Percentiles rank a stretch among this genome's conserved stretches.
Evolutionary conservation across 2,888 invertebrate species (phyloP).

Genomic region (Acanthoscelides obtectus): DNA sequence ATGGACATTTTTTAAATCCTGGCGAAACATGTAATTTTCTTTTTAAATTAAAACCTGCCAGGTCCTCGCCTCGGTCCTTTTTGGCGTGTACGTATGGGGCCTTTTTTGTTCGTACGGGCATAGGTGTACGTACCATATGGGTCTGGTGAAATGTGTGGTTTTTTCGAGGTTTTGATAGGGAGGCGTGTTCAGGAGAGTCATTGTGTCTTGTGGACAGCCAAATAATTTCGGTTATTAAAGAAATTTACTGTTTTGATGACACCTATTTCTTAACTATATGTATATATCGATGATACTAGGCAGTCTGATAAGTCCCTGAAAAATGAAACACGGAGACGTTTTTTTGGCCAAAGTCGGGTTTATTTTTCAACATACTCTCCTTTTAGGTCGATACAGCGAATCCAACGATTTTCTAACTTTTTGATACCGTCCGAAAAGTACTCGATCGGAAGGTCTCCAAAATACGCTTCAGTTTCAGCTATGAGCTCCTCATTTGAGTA

Average conservation of each 20-base stretch:
- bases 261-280: no score
- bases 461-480: no score
- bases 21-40: constrained; percentile 30
- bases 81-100: background rate
- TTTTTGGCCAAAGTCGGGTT: no score
- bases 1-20: constrained; percentile 32
- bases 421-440: no score
- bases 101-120: background rate
- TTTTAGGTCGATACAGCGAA: no score
- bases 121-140: background rate
- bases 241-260: background rate
- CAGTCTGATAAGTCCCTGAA: no score
- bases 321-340: no score
- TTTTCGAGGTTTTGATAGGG: background rate
- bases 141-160: background rate
- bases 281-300: no score
- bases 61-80: constrained; percentile 5
- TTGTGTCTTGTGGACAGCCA: background rate
- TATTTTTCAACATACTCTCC: no score
- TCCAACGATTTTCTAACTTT: no score
- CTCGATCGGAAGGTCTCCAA: no score
- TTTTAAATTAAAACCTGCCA: constrained; percentile 29
- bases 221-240: background rate
- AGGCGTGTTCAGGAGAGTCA: background rate
- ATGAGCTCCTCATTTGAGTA: no score